Evolutionary conservation across 2,888 invertebrate species (phyloP), one percentile per base, ranked within the genome.

Genomic region (Dynastes grantii): DNA sequence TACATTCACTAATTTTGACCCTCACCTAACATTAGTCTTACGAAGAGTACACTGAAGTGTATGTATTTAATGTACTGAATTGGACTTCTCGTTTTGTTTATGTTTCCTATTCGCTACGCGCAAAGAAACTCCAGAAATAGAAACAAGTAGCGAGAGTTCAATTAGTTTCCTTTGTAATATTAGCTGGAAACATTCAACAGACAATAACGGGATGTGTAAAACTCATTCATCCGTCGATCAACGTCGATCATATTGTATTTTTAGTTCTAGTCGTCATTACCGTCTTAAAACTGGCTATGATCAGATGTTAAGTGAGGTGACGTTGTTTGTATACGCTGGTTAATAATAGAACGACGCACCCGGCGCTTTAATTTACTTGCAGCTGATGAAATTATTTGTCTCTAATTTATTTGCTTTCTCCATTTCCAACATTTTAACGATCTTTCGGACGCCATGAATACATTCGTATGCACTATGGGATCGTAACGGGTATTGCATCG

Each of bases 341-440:
- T 49, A 67, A 67, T 67, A 67, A 67, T 67, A 67, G 40, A 29
- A 67, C 11, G 63, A 45, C 67, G 49, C 49, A 45, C n/a, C 64
- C 32, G 67, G 45, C 27, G 45, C 27, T 32, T 11, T 45, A 49
- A 49, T 49, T 6, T 22, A 45, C n/a, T 67, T 27, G 27, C 13
- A 67, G 16, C 45, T 67, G 27, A 9, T 49, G 8, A 45, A 11
- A 67, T 45, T 67, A 32, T 49, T 40, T 45, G 16, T 58, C 55
- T 22, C 6, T 58, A 45, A 8, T 8, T 67, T 45, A 22, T 27
- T 11, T 67, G 22, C 29, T 13, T 29, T 27, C 63, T 32, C 2
- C 63, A 29, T 32, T 13, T 13, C 29, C 27, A 45, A 2, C 8
- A 45, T 45, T 45, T 45, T 45, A 45, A 45, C 8, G 45, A 37